These are phyloP conservation scores for Lepidurus arcticus DNA, from an alignment of 1,140 invertebrate genomes.

Conservation along the genomic window DNA sequence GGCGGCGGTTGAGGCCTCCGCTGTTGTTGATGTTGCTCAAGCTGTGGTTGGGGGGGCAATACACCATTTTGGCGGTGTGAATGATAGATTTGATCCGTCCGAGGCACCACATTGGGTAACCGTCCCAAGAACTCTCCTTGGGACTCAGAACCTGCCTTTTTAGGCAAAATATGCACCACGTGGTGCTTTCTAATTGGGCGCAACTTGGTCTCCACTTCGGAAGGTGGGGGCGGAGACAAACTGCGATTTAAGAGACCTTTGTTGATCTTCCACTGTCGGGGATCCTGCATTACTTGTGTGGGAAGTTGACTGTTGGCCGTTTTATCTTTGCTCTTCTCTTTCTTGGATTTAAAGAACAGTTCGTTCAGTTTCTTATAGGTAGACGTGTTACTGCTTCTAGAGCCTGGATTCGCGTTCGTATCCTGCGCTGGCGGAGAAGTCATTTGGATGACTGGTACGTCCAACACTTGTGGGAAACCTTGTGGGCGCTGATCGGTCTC, in stretches of 20 bases:
- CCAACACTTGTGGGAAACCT: background rate
- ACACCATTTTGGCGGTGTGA: conserved; percentile 5
- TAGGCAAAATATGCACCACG: conserved; percentile 30
- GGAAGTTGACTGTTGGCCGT: conserved; percentile 43
- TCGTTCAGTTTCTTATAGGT: conserved; percentile 64
- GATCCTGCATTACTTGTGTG: background rate
- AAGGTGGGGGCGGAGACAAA: conserved; percentile 34
- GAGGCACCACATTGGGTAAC: conserved; percentile 32
- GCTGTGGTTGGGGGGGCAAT: background rate
- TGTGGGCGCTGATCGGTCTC: background rate
- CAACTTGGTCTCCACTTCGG: conserved; percentile 34
- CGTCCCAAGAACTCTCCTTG: conserved; percentile 21
- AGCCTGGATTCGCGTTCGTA: background rate
- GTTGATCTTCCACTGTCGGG: conserved; percentile 8
- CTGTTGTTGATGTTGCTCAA: background rate
- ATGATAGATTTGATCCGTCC: conserved; percentile 29
- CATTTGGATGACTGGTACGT: background rate
- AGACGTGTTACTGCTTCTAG: conserved; percentile 49
- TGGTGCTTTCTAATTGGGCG: conserved; percentile 25
- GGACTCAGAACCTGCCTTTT: background rate
- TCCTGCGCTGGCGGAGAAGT: background rate
- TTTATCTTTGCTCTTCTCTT: conserved; percentile 47
- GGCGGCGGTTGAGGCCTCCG: background rate
- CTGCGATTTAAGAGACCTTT: conserved; percentile 32
- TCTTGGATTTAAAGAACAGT: conserved; percentile 46